phyloP scores from a whole-genome alignment of 2,797 vertebrate genomes.

The Mus minutoides region DNA sequence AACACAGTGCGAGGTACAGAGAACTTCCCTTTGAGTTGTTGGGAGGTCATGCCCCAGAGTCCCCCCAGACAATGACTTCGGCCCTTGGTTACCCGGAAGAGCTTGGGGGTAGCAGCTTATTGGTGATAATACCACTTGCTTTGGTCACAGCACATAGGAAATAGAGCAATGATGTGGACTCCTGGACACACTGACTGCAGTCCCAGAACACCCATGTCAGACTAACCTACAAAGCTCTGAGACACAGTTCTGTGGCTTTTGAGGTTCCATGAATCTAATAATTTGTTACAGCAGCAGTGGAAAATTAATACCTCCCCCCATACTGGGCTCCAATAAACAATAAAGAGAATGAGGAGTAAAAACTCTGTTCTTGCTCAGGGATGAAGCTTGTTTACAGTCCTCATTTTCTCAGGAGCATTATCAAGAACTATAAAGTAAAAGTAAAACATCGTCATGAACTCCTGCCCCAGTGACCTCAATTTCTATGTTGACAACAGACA shows the following conservation, averaged over 20 bases:
- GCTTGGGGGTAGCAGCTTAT: not conserved
- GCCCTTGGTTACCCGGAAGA: not conserved
- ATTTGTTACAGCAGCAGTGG: not conserved
- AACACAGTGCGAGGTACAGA: not conserved
- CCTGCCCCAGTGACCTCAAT: not conserved
- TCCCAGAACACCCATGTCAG: not conserved
- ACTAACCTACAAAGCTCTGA: not conserved
- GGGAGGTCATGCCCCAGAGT: not conserved
- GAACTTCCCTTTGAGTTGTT: not conserved
- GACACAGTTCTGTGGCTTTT: not conserved
- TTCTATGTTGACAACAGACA: constrained; percentile 46
- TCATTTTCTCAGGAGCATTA: constrained; percentile 14
- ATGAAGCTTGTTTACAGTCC: not conserved
- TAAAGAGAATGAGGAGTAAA: not conserved
- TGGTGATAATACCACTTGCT: not conserved
- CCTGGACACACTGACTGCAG: not conserved
- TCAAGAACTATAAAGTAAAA: not conserved
- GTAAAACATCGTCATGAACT: not conserved
- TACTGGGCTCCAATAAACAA: not conserved
- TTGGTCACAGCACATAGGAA: not conserved
- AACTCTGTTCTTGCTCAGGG: not conserved
- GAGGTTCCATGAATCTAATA: not conserved
- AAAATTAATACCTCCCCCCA: not conserved
- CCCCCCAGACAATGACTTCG: not conserved
- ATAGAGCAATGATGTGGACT: not conserved